Base-by-base conservation (phyloP, 2,888 invertebrate genomes). In the Diplazon laetatorius region DNA sequence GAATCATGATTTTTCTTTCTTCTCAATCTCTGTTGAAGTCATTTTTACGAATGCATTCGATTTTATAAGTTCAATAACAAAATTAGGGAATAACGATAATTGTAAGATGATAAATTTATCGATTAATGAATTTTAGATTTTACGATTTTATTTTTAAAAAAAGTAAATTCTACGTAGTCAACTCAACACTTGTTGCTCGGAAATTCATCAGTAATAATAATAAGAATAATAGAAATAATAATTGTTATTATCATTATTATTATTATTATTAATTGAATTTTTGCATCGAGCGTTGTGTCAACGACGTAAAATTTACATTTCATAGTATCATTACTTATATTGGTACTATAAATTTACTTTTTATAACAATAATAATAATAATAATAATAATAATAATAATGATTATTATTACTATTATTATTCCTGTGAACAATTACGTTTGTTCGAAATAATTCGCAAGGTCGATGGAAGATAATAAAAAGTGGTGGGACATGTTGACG, bases 71-170 rank as follows among this genome's bases (percentile, higher is more conserved):
- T 30, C 4, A 6, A 2, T 2, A 6, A 30, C 4, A 30, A 30
- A 6, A 6, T 5, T 5, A 30, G 30, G 6, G 6, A 6, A 5
- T 30, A 30, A 5, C 2, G 6, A 5, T 48, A 6, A 20, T 10
- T 20, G 20, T 9, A 20, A 20, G 22, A 46, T 46, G n/a, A 5
- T 25, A 16, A 9, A 42, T 14, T 25, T 4, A 18, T 48, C 9
- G 18, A 48, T 46, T 30, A 48, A 63, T 46, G 30, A 63, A 48
- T 63, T 48, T 63, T 9, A 30, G 30, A 5, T 6, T 2, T 30
- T 5, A 63, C 48, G 46, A 30, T 63, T 8, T 14, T 16, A n/a
- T n/a, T n/a, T n/a, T 46, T 2, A 30, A 30, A 39, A 48, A 63
- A 35, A 30, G 35, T 30, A 4, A 10, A 52, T 52, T 30, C 25